Conservation (phyloP, 2,888 invertebrate genomes). For the Drosophila yooni region DNA sequence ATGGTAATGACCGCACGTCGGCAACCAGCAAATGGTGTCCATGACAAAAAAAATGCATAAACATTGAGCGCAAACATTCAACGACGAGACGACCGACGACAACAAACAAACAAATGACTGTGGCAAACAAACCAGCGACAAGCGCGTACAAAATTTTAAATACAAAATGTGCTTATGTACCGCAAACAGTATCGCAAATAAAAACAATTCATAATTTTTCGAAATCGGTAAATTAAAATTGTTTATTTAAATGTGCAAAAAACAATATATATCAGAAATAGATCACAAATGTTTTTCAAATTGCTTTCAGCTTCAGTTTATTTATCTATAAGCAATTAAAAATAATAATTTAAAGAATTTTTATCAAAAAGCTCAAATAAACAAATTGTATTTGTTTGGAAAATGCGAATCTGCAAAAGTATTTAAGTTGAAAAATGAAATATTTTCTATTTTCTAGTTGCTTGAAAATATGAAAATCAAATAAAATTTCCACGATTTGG, state of each 20-base stretch:
- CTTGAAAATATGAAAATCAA: background rate
- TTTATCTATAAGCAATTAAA: background rate
- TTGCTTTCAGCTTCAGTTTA: background rate
- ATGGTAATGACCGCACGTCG: conserved; percentile 60
- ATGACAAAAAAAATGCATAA: conserved; percentile 77
- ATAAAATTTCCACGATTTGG: background rate
- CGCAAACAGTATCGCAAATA: background rate
- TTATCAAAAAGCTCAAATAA: background rate
- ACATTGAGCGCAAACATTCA: conserved; percentile 61
- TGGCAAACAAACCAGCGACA: conserved; percentile 33
- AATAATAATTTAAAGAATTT: background rate
- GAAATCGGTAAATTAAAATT: background rate
- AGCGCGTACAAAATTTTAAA: conserved; percentile 50
- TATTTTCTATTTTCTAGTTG: background rate
- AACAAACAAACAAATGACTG: conserved; percentile 34
- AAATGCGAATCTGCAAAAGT: background rate
- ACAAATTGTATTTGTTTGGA: background rate
- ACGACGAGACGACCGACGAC: conserved; percentile 21
- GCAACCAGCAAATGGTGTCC: conserved; percentile 60
- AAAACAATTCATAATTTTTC: background rate
- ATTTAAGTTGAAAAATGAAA: too few relatives aligned
- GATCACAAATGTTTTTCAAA: background rate
- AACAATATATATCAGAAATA: background rate
- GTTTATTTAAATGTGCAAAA: background rate
- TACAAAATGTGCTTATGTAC: conserved; percentile 39